Evolutionary conservation across 2,797 vertebrate genomes (phyloP).

Genomic region (Anas acuta): DNA sequence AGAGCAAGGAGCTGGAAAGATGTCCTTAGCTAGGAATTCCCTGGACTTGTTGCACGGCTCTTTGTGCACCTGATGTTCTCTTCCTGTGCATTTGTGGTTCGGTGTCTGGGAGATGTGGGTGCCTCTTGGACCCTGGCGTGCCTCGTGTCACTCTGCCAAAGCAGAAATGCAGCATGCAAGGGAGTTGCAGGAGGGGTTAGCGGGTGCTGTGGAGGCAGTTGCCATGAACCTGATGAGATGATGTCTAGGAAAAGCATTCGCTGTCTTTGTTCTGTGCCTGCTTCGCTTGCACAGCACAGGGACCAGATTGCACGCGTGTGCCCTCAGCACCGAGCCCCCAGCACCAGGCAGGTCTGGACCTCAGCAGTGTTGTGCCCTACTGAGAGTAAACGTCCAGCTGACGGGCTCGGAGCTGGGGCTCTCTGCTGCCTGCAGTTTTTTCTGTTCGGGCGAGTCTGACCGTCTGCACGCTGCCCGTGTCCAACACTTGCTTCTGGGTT

Average conservation of each 20-base stretch:
- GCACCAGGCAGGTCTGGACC: neutral
- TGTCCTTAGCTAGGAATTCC: neutral
- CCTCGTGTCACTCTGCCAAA: neutral
- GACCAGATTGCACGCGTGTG: accelerated
- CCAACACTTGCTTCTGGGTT: neutral
- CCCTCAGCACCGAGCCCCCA: neutral
- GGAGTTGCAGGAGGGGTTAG: neutral
- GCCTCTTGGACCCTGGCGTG: neutral
- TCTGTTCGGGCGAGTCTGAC: neutral
- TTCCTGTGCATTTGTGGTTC: neutral
- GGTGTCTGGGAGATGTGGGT: too few relatives aligned
- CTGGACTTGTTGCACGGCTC: neutral
- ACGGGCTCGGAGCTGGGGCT: neutral
- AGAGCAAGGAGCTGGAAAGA: neutral
- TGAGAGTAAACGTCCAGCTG: accelerated
- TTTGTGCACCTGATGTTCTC: neutral
- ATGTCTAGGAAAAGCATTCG: neutral
- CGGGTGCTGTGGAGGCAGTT: neutral
- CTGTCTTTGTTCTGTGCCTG: neutral
- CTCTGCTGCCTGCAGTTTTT: neutral
- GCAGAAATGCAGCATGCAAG: neutral
- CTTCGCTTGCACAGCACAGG: accelerated
- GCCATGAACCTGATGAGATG: neutral
- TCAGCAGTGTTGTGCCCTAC: accelerated
- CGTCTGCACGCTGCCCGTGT: neutral